Percentiles rank a stretch among this genome's conserved stretches.
Conservation (phyloP, 2,797 vertebrate genomes). For the Enteromius mattozi region DNA sequence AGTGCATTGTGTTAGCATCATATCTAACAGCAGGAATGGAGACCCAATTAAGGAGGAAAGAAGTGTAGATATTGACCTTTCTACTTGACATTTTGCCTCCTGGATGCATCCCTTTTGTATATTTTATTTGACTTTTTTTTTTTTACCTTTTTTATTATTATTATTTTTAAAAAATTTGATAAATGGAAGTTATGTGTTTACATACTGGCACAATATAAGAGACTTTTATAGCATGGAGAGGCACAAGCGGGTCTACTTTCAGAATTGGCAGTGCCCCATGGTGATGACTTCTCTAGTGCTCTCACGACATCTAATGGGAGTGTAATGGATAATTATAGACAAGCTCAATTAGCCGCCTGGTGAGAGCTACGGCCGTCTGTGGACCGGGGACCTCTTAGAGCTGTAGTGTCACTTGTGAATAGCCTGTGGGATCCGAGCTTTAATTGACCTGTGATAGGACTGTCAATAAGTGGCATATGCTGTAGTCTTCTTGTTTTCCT, state of each 20-base stretch:
- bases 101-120: conserved; percentile 27
- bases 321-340: conserved; percentile 35
- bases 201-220: conserved; percentile 43
- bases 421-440: conserved; percentile 24
- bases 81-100: conserved; percentile 49
- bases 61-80: conserved; percentile 44
- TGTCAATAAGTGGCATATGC: conserved; percentile 47
- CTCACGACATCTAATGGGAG: conserved; percentile 30
- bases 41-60: not conserved
- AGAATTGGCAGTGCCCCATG: conserved; percentile 49
- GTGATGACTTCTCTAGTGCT: conserved; percentile 7
- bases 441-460: conserved; percentile 53
- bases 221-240: conserved; percentile 60
- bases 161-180: conserved; percentile 52
- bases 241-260: conserved; percentile 1
- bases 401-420: conserved; percentile 57
- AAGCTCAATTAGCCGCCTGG: conserved; percentile 60
- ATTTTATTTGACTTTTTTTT: not conserved
- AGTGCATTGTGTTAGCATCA: conserved; percentile 49
- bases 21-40: conserved; percentile 43
- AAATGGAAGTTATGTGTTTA: conserved; percentile 52
- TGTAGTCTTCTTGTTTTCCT: conserved; percentile 23
- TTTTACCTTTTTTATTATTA: conserved; percentile 47
- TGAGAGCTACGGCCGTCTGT: conserved; percentile 37
- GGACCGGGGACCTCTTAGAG: conserved; percentile 37